Evolutionary conservation across 2,113 vertebrate species (phyloP).

Genomic region (Azemiops feae): DNA sequence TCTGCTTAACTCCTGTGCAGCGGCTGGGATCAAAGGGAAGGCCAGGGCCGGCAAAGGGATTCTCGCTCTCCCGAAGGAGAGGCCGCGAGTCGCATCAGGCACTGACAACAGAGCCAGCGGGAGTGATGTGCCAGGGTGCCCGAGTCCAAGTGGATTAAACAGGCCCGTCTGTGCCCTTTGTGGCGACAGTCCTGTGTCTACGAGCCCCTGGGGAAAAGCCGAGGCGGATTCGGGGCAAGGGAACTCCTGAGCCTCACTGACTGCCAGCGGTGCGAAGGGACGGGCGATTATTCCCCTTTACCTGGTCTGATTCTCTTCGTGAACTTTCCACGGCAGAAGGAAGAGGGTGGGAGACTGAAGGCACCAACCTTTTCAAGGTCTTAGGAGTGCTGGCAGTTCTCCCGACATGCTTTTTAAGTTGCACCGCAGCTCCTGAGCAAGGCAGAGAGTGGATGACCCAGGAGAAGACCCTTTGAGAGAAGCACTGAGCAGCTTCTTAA

Average conservation of each 20-base stretch:
- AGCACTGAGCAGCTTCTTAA: not conserved
- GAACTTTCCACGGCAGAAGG: not conserved
- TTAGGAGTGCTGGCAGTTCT: not conserved
- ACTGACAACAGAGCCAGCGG: too few species aligned
- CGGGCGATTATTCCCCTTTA: not conserved
- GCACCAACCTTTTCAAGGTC: not conserved
- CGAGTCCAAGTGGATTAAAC: too few species aligned
- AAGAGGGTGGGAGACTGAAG: not conserved
- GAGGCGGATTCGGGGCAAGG: accelerated
- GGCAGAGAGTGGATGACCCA: not conserved
- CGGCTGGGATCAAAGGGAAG: accelerated
- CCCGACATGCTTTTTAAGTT: not conserved
- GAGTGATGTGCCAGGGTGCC: not conserved
- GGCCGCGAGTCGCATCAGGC: not conserved
- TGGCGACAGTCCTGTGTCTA: not conserved
- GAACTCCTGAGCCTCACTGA: too few species aligned
- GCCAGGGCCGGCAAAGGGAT: not conserved
- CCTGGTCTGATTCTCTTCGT: not conserved
- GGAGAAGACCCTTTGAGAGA: not conserved
- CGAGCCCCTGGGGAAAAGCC: not conserved
- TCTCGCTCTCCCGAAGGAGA: not conserved
- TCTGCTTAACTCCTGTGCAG: not conserved
- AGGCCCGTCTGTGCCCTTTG: too few species aligned
- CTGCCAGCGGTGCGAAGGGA: not conserved
- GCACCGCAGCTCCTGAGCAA: not conserved